A percentile compares a stretch with the other conserved stretches of the same genome.
These are phyloP conservation scores for Alsophila aescularia DNA, from an alignment of 2,888 invertebrate species.

Conservation along the genomic window DNA sequence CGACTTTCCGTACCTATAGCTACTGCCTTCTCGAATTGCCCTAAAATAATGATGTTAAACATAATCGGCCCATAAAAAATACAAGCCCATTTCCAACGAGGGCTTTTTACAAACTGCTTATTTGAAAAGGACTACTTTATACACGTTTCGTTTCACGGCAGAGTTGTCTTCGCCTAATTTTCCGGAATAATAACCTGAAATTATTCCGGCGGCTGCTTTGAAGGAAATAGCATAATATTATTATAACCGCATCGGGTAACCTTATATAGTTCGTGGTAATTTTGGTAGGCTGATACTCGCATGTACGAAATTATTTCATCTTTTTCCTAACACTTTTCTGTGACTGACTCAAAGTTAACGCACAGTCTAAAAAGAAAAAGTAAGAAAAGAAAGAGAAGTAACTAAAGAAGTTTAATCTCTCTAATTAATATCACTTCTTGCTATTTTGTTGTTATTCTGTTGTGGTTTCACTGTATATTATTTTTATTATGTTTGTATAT, in stretches of 20 bases:
- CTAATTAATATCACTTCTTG: no score
- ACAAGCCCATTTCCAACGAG: slow-evolving; percentile 2
- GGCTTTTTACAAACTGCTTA: slow-evolving; percentile 29
- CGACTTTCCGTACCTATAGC: neutral
- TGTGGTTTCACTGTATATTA: no score
- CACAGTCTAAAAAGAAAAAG: no score
- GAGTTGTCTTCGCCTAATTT: slow-evolving; percentile 50
- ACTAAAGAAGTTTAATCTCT: no score
- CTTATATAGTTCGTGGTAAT: slow-evolving; percentile 37
- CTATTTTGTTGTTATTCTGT: no score
- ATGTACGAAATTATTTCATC: no score
- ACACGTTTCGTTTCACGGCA: slow-evolving; percentile 47
- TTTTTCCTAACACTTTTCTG: no score
- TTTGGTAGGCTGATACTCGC: slow-evolving; percentile 15
- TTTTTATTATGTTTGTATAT: no score
- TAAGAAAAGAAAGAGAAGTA: no score
- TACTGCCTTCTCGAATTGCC: neutral
- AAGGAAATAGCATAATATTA: slow-evolving; percentile 47
- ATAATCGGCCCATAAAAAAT: slow-evolving; percentile 4
- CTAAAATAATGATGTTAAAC: slow-evolving; percentile 6
- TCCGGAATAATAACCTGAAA: slow-evolving; percentile 51
- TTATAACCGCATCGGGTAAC: slow-evolving; percentile 40
- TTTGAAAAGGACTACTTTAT: slow-evolving; percentile 38
- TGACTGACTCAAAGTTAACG: no score
- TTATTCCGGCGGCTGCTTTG: slow-evolving; percentile 42